Conservation (phyloP, 2,113 vertebrate genomes). For the Suncus etruscus region DNA sequence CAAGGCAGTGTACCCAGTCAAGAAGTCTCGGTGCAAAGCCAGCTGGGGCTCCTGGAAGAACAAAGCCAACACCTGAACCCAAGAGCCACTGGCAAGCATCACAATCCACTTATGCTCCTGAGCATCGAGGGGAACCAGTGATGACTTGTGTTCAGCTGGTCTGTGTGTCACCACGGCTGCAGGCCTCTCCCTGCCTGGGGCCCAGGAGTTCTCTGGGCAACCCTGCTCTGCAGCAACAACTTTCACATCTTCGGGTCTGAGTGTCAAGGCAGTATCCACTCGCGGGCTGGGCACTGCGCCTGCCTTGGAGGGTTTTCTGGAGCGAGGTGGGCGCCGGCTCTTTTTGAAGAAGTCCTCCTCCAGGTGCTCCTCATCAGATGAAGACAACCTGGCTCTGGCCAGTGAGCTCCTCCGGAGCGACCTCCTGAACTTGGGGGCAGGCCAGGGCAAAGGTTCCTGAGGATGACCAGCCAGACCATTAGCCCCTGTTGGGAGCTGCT, state of each 20-base stretch:
- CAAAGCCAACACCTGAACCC: constrained; percentile 89
- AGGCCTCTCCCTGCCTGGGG: neutral
- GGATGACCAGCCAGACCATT: neutral
- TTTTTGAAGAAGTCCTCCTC: constrained; percentile 61
- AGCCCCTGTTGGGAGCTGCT: neutral
- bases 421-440: neutral
- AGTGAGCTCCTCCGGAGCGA: constrained; percentile 61
- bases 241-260: constrained; percentile 24
- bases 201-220: constrained; percentile 19
- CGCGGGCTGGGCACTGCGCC: constrained; percentile 85
- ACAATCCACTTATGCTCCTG: constrained; percentile 95
- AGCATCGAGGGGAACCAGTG: constrained; percentile 89
- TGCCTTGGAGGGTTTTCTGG: constrained; percentile 79
- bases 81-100: constrained; percentile 89
- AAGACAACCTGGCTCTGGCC: constrained; percentile 24
- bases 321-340: constrained; percentile 48
- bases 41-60: constrained; percentile 92
- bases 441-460: neutral
- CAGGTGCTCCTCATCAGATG: constrained; percentile 72
- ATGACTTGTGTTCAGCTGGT: constrained; percentile 71
- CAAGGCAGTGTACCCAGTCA: constrained; percentile 94
- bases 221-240: neutral
- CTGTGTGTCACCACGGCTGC: constrained; percentile 23
- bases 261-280: constrained; percentile 81
- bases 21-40: constrained; percentile 92